phyloP scores from a whole-genome alignment of 1,140 invertebrate species.

The Sitobion miscanthi region DNA sequence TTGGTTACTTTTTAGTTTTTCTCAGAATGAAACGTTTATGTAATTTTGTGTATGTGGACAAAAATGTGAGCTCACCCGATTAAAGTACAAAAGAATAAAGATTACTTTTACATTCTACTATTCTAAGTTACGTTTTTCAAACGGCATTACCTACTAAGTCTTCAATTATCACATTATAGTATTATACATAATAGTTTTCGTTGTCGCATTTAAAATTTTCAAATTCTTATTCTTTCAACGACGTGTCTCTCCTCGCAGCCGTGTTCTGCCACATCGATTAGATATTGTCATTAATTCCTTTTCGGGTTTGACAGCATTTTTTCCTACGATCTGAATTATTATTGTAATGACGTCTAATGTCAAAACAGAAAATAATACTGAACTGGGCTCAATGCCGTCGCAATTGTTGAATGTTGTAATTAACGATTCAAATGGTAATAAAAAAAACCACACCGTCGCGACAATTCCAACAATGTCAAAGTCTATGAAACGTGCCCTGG shows the following conservation, averaged over 20 bases:
- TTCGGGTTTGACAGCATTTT: not conserved
- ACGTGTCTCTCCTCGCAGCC: not conserved
- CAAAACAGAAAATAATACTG: conserved; percentile 24
- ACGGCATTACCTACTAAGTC: not conserved
- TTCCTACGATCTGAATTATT: not conserved
- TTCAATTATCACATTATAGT: not conserved
- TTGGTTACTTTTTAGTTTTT: conserved; percentile 36
- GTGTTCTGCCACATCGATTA: not conserved
- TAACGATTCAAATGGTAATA: conserved; percentile 9
- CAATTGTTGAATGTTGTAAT: conserved; percentile 58
- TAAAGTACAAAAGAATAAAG: conserved; percentile 50
- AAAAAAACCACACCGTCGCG: not conserved
- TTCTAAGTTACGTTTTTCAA: not conserved
- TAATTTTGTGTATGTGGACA: conserved; percentile 45
- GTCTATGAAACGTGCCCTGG: conserved; percentile 18
- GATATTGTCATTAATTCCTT: not conserved
- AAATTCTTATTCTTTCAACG: not conserved
- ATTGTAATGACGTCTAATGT: conserved; percentile 27
- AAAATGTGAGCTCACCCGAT: conserved; percentile 45
- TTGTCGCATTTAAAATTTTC: not conserved
- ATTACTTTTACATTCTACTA: conserved; percentile 39
- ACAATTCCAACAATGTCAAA: conserved; percentile 11
- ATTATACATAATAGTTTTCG: not conserved
- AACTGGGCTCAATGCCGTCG: conserved; percentile 50
- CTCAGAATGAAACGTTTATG: conserved; percentile 16